phyloP scores from a whole-genome alignment of 1,140 invertebrate species.

The Dendrolimus punctatus region DNA sequence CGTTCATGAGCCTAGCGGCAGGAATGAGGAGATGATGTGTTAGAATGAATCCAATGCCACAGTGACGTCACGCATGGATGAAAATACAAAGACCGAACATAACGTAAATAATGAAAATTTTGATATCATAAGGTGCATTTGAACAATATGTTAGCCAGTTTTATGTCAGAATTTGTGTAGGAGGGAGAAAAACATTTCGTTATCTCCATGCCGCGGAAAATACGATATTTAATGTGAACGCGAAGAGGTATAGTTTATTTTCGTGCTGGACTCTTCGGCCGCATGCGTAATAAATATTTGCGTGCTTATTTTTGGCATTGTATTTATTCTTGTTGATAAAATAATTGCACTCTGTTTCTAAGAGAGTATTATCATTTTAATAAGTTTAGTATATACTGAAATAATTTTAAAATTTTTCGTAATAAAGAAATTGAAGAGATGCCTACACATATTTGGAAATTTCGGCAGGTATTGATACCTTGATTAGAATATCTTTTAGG shows the following conservation, averaged over 20 bases:
- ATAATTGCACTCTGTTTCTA: too few relatives aligned
- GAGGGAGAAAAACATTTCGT: slow-evolving; percentile 38
- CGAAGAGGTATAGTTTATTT: slow-evolving; percentile 33
- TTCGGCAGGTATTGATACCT: too few relatives aligned
- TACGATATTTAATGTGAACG: slow-evolving; percentile 41
- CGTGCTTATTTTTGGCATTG: slow-evolving; percentile 28
- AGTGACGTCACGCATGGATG: too few relatives aligned
- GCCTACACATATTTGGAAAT: too few relatives aligned
- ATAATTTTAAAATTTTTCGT: too few relatives aligned
- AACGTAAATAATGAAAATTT: background rate
- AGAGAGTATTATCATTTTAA: too few relatives aligned
- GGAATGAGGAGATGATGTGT: background rate
- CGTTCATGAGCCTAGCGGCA: too few relatives aligned
- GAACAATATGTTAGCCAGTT: slow-evolving; percentile 8
- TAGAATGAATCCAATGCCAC: too few relatives aligned
- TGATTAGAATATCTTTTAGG: too few relatives aligned
- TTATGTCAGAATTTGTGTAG: slow-evolving; percentile 30
- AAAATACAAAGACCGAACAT: background rate
- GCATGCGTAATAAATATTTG: slow-evolving; percentile 35
- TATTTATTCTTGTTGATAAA: background rate
- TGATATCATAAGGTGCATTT: background rate
- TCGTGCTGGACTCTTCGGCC: slow-evolving; percentile 27
- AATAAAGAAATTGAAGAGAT: too few relatives aligned
- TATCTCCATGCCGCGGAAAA: slow-evolving; percentile 32
- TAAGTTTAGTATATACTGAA: too few relatives aligned